Percentiles rank a stretch among this genome's conserved stretches.
Conservation (phyloP, 2,888 invertebrate genomes). For the Mayetiola destructor region DNA sequence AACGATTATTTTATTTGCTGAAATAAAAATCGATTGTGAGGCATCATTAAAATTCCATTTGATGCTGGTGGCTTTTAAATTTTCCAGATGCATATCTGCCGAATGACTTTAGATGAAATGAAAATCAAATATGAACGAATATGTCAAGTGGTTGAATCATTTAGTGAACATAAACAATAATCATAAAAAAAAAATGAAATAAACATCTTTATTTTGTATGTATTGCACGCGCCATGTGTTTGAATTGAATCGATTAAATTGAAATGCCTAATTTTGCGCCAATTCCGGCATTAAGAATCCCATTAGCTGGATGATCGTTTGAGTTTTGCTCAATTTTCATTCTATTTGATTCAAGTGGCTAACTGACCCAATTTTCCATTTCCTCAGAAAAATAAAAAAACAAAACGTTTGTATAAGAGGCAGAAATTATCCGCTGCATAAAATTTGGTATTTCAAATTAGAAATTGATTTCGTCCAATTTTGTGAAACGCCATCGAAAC, state of each 20-base stretch:
- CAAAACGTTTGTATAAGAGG: too few species aligned
- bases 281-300: background rate
- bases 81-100: background rate
- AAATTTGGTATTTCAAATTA: too few species aligned
- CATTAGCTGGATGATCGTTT: background rate
- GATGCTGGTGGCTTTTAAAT: background rate
- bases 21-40: background rate
- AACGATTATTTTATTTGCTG: background rate
- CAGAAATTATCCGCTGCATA: too few species aligned
- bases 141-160: constrained; percentile 9
- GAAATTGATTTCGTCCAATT: too few species aligned
- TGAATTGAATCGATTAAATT: background rate
- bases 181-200: too few species aligned
- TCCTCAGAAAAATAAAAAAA: background rate
- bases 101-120: too few species aligned
- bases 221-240: background rate
- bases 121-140: too few species aligned
- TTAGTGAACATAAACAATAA: too few species aligned
- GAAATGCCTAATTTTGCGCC: background rate
- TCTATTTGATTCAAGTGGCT: background rate
- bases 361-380: background rate
- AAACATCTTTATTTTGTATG: background rate
- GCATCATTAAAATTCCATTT: constrained; percentile 9
- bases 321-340: background rate
- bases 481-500: too few species aligned